Evolutionary conservation across 2,888 invertebrate genomes (phyloP), one percentile per base, ranked within the genome.

Genomic region (Acrobasis consociella): DNA sequence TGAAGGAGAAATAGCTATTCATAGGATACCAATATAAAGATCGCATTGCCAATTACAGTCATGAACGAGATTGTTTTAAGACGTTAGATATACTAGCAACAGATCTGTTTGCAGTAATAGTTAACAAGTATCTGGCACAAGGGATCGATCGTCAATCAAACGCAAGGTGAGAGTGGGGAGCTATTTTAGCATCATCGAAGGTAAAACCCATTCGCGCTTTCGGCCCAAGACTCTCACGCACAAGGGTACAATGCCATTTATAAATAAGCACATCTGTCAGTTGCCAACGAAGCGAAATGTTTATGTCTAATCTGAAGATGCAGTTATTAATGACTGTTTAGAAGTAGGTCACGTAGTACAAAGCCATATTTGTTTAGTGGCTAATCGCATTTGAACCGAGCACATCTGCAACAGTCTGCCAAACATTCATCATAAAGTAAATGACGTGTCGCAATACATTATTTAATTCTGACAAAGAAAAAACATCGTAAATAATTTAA

Each of bases 71-170:
- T 53, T 61, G 42, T 46, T 55, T 49, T 15, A 37, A 55, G 69
- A 71, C 70, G 77, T 72, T 76, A 73, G 72, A 74, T 73, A 75
- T 76, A 76, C 68, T 72, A 73, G 77, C 75, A 76, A 76, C 73
- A 73, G 74, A 85, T 75, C 73, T 84, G 84, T 85, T 87, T 89
- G 81, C 77, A 79, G 81, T 85, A 83, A 82, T 79, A 80, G 85
- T 88, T 86, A 86, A 79, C 87, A 83, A 84, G 83, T 88, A 89
- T 92, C 91, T 92, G 91, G 92, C 91, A 91, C 90, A 87, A 87
- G 89, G 86, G 87, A 91, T 91, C 89, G 87, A 91, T 91, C 91
- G 90, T 92, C 91, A 91, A 92, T 92, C 91, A 92, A 91, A 91
- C 82, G 89, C 92, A 92, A 92, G 92, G 92, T 89, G 87, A 92